Evolutionary conservation across 1,140 invertebrate species (phyloP), one percentile per base, ranked within the genome.

Genomic region (Papilio polyxenes): DNA sequence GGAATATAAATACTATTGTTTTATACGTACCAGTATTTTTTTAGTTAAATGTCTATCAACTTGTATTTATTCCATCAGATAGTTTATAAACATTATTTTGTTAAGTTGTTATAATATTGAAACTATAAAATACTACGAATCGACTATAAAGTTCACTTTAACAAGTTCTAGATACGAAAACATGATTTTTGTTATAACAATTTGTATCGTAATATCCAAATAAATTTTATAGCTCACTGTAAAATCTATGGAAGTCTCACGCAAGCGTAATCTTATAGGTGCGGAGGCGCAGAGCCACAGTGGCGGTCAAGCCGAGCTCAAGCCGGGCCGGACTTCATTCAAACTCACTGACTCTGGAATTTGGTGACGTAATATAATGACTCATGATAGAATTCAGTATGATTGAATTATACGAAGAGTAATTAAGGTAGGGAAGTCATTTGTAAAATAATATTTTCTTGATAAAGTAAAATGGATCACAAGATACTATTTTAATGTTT

Each of bases 241-340:
- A 75, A 51, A 23, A 40, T 15, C 59, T 62, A 84, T 81, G 84
- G 72, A 80, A 87, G 82, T 87, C 56, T 89, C 89, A 87, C 87
- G 86, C 87, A 86, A 86, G 75, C 81, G 91, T 92, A 92, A 92
- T 87, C 83, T 86, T 89, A 92, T 90, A 84, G 81, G 84, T 85
- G 84, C 84, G 65, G 82, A 84, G 81, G 81, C 81, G 81, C 82
- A 82, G 82, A 83, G 81, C 82, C 82, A 87, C 89, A 84, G 87
- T 91, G 90, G 90, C 89, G 85, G 90, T 88, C 85, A 80, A 15
- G 44, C 56, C 56, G 59, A 69, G 77, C 78, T 88, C 85, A 79
- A 20, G 59, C 31, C 56, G 40, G 49, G 78, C 78, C 75, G 62
- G 78, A 49, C 78, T 85, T 86, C 83, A 84, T 82, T 85, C 81